A percentile compares a stretch with the other conserved stretches of the same genome.
phyloP scores from a whole-genome alignment of 1,140 invertebrate species.

The Eufriesea mexicana region DNA sequence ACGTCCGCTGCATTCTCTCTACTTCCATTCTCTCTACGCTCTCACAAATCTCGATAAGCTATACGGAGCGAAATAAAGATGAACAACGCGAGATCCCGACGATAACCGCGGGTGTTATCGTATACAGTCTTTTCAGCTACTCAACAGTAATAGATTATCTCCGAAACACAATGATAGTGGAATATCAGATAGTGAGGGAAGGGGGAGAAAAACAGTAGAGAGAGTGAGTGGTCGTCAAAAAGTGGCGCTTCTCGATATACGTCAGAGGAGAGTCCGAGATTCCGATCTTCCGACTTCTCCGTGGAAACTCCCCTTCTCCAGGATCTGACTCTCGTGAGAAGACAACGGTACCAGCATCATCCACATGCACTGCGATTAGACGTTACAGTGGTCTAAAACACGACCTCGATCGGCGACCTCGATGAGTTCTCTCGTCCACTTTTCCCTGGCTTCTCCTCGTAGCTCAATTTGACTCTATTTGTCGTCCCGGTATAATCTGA shows the following conservation, averaged over 20 bases:
- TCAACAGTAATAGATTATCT: too few relatives aligned
- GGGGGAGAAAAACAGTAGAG: conserved; percentile 15
- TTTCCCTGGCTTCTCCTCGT: neutral
- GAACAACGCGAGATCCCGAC: too few relatives aligned
- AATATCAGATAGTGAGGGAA: neutral
- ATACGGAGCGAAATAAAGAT: too few relatives aligned
- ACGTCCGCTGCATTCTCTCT: too few relatives aligned
- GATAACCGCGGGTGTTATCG: too few relatives aligned
- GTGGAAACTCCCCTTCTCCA: neutral
- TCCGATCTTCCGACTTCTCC: neutral
- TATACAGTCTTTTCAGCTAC: too few relatives aligned
- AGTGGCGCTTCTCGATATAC: neutral
- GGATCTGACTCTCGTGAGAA: conserved; percentile 5
- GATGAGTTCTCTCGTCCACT: conserved; percentile 55
- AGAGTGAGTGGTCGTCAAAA: neutral
- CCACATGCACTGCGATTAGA: conserved; percentile 47
- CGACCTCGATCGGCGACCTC: conserved; percentile 71
- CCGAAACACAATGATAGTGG: too few relatives aligned
- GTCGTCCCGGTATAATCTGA: neutral
- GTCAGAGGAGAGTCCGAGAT: conserved; percentile 40
- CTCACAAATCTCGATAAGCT: too few relatives aligned
- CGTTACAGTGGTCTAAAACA: conserved; percentile 41
- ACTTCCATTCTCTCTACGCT: too few relatives aligned
- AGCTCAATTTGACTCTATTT: neutral
- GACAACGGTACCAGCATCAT: conserved; percentile 61